Evolutionary conservation across 2,888 invertebrate species (phyloP), one percentile per base, ranked within the genome.

Genomic region (Cephus nigrinus): DNA sequence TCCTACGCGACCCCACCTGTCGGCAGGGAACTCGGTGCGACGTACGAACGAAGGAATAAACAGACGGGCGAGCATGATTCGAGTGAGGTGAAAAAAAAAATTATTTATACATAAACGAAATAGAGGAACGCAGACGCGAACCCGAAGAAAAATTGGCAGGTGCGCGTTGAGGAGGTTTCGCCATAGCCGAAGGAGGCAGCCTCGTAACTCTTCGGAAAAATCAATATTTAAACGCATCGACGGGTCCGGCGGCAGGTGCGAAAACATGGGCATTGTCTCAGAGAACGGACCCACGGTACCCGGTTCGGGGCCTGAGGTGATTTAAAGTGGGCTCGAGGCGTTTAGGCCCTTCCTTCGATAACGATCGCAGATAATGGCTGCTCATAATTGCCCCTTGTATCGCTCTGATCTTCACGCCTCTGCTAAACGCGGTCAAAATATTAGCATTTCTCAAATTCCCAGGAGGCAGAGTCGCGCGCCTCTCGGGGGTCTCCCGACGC

Each of bases 1-100:
- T 90, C 90, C 90, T 89, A 90, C 90, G 88, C 89, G 87, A 84
- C 87, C 89, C 87, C 90, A 90, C 90, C 90, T 90, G 90, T 90
- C 87, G 87, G 84, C 80, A 76, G 75, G 34, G 81, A 83, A 82
- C 83, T 82, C 84, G 77, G 79, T 4, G 69, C 69, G 69, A 31
- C 32, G 30, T 69, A 32, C 69, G 69, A 69, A 1, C 69, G 69
- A 69, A 32, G 69, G 32, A 69, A 69, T 32, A 15, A 32, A 32
- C 69, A 15, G 69, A 15, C 15, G 0, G 40, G 40, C 40, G 15
- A 40, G 5, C 15, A 40, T 0, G 40, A 40, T 40, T 15, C 40
- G 1, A 40, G 15, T 15, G 40, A 15, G 5, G 5, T 15, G 4
- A 5, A 5, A 4, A 15, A 15, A 40, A 40, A 5, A 40, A 15